A percentile compares a stretch with the other conserved stretches of the same genome.
phyloP scores from a whole-genome alignment of 1,140 invertebrate species.

The Anastatus disparis region DNA sequence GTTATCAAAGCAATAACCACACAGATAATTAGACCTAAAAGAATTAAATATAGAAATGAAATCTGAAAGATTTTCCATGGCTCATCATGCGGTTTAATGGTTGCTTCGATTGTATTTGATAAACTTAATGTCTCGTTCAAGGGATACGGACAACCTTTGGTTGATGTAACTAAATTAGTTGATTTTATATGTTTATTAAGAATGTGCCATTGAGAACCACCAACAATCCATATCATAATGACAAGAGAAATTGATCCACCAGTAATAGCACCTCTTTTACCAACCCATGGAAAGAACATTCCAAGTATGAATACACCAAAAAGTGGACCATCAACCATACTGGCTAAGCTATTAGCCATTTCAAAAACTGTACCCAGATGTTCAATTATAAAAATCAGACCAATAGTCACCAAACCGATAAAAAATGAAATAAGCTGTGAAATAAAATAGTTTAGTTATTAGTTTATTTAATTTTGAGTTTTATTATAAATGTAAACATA shows the following conservation, averaged over 20 bases:
- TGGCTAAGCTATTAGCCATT: slow-evolving; percentile 64
- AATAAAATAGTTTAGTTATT: background rate
- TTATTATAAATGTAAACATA: background rate
- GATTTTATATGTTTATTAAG: slow-evolving; percentile 51
- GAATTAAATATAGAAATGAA: slow-evolving; percentile 71
- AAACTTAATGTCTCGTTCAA: slow-evolving; percentile 24
- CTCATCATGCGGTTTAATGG: slow-evolving; percentile 37
- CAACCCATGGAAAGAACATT: slow-evolving; percentile 66
- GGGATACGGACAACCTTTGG: slow-evolving; percentile 56
- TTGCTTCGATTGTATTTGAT: slow-evolving; percentile 39
- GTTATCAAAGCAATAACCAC: slow-evolving; percentile 62
- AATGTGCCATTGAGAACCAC: slow-evolving; percentile 64
- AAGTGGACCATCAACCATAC: slow-evolving; percentile 67
- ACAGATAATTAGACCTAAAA: slow-evolving; percentile 64
- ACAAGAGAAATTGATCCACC: slow-evolving; percentile 66
- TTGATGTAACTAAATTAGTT: slow-evolving; percentile 53
- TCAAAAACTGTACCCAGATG: slow-evolving; percentile 60
- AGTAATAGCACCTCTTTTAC: slow-evolving; percentile 65
- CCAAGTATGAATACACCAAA: slow-evolving; percentile 69
- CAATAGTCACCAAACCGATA: slow-evolving; percentile 64
- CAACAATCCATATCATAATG: slow-evolving; percentile 69
- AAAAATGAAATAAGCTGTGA: slow-evolving; percentile 56
- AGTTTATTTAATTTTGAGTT: background rate
- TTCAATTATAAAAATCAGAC: slow-evolving; percentile 66
- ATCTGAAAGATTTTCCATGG: slow-evolving; percentile 62